Evolutionary conservation across 2,113 vertebrate genomes (phyloP).

Genomic region (Crypturellus undulatus): DNA sequence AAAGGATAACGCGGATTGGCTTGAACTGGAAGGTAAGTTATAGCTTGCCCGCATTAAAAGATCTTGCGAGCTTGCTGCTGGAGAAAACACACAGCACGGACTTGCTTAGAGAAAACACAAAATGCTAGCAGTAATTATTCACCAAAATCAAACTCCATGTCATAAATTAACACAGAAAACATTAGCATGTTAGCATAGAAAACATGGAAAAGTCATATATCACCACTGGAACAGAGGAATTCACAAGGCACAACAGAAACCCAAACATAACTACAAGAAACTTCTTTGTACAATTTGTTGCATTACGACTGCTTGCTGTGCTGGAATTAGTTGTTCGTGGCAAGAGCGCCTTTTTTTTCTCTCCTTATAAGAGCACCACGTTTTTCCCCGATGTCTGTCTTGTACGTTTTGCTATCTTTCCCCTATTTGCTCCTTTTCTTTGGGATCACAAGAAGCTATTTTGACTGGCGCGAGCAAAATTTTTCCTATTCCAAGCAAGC

Average conservation of each 20-base stretch:
- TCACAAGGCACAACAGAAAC: neutral
- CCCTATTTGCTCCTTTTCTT: neutral
- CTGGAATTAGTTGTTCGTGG: neutral
- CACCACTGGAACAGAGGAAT: neutral
- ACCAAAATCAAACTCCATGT: neutral
- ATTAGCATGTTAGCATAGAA: no score
- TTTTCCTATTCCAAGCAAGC: neutral
- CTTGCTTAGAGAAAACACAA: fast-evolving
- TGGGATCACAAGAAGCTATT: neutral
- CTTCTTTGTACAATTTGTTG: no score
- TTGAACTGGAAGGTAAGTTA: neutral
- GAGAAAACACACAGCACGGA: fast-evolving
- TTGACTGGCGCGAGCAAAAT: neutral
- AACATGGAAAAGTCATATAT: neutral
- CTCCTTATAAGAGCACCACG: fast-evolving
- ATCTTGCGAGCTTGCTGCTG: neutral
- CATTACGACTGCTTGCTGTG: fast-evolving
- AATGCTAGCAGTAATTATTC: neutral
- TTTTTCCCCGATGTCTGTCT: neutral
- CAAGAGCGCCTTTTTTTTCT: neutral
- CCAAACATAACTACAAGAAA: neutral
- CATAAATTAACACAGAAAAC: neutral
- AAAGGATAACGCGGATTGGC: neutral
- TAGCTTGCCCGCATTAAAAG: neutral
- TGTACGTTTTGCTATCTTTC: no score